Evolutionary conservation across 2,113 vertebrate genomes (phyloP), one percentile per base, ranked within the genome.

Genomic region (Alosa alosa): DNA sequence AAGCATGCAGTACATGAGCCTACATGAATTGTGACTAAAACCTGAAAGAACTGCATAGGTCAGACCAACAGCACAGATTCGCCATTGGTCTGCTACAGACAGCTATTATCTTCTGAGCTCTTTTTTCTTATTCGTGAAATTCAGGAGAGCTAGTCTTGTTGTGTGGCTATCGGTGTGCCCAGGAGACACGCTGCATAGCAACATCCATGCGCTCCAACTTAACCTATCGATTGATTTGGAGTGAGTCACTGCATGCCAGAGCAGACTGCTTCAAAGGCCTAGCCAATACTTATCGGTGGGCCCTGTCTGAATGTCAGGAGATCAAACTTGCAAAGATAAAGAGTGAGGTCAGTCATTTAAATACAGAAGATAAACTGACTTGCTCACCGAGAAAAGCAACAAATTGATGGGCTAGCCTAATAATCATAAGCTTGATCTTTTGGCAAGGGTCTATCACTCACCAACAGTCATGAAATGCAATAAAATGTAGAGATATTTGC

Each of bases 161-260:
- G 47, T 13, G 47, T 49, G 64, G 25, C 64, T 31, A 31, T 68
- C 10, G 1, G 8, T 25, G 11, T 25, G n/a, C 64, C 64, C 64
- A 68, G 52, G 52, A 68, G n/a, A 68, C 64, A 6, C 2, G 25
- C n/a, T 31, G n/a, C 72, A 39, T 78, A 36, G 64, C 36, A 7
- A 41, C 72, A 17, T 78, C 72, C 72, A 0, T 78, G 57, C 22
- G 57, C 22, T 25, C 20, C 3, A 20, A 64, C 64, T 68, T 68
- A 68, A 68, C 64, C n/a, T 68, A 68, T 68, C 64, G 72, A 78
- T 39, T 78, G 72, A 78, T 78, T 17, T 39, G 64, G 6, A n/a
- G 22, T 36, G 6, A n/a, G 22, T 36, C 64, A 31, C 64, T 72
- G 72, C 25, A 78, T 39, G 68, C 7, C n/a, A 75, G 9, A 36